Conservation (phyloP, 1,140 invertebrate species). For the Drosophila truncata region DNA sequence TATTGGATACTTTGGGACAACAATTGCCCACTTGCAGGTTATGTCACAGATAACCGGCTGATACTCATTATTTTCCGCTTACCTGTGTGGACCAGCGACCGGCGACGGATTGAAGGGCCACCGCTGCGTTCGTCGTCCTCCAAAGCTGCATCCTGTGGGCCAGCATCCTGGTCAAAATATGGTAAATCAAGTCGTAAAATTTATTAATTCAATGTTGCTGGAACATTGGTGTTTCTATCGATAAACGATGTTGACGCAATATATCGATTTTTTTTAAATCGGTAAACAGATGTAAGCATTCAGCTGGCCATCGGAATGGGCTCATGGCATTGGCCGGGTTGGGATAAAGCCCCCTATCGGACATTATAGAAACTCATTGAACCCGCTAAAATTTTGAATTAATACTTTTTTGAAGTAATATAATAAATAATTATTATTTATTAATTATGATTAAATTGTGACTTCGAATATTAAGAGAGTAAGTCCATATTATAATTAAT, state of each 20-base stretch:
- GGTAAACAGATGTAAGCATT: not conserved
- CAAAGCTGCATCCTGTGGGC: slow-evolving; percentile 72
- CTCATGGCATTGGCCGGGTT: not conserved
- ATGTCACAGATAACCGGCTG: slow-evolving; percentile 41
- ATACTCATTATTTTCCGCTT: slow-evolving; percentile 9
- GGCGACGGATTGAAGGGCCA: slow-evolving; percentile 19
- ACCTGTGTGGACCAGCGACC: slow-evolving; percentile 50
- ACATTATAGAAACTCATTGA: not conserved
- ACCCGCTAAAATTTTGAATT: not conserved
- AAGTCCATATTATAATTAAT: not conserved
- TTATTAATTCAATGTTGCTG: not conserved
- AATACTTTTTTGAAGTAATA: too few species aligned
- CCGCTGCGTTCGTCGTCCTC: slow-evolving; percentile 47
- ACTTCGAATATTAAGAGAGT: too few species aligned
- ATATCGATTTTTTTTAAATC: too few species aligned
- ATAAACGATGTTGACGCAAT: not conserved
- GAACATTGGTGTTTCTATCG: not conserved
- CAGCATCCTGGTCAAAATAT: slow-evolving; percentile 65
- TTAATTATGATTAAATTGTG: too few species aligned
- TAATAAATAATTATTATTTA: too few species aligned
- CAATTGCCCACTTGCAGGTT: slow-evolving; percentile 38
- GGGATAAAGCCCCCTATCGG: not conserved
- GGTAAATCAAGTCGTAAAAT: slow-evolving; percentile 37
- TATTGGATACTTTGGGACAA: not conserved
- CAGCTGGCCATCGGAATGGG: not conserved